These are phyloP conservation scores for Zapus hudsonius DNA, from an alignment of 2,113 vertebrate species.

Conservation along the genomic window DNA sequence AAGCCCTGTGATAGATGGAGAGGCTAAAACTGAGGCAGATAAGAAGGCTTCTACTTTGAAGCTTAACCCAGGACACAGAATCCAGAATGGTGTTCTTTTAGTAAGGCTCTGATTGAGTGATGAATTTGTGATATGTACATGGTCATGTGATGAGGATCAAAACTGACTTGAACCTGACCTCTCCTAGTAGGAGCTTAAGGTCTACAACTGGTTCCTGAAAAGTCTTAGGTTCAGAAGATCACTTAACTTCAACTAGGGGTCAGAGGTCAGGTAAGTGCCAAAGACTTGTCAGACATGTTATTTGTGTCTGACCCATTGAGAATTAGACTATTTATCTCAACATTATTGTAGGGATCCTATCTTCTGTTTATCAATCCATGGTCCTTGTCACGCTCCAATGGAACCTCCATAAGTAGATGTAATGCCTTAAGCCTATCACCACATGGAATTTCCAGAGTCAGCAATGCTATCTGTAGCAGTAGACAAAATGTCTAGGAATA, in stretches of 20 bases:
- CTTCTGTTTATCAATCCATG: not conserved
- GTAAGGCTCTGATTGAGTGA: not conserved
- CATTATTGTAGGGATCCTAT: not conserved
- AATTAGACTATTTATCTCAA: not conserved
- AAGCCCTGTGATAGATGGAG: not conserved
- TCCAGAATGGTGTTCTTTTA: slow-evolving; percentile 3
- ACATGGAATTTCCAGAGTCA: not conserved
- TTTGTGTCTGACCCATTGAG: not conserved
- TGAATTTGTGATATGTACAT: not conserved
- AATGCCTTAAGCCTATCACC: not conserved
- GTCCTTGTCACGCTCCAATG: not conserved
- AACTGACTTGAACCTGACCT: not conserved
- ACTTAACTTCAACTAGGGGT: not conserved
- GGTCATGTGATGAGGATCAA: not conserved
- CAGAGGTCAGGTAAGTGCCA: not conserved
- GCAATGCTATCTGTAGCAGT: not conserved
- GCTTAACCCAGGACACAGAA: not conserved
- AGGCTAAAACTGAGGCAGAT: not conserved
- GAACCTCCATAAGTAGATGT: not conserved
- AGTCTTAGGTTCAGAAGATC: not conserved
- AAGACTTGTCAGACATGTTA: not conserved
- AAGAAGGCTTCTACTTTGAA: slow-evolving; percentile 1
- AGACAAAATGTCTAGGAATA: not conserved
- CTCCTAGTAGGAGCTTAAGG: not conserved
- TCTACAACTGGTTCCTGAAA: not conserved